Evolutionary conservation across 2,888 invertebrate species (phyloP).

Genomic region (Drosophila gaucha): DNA sequence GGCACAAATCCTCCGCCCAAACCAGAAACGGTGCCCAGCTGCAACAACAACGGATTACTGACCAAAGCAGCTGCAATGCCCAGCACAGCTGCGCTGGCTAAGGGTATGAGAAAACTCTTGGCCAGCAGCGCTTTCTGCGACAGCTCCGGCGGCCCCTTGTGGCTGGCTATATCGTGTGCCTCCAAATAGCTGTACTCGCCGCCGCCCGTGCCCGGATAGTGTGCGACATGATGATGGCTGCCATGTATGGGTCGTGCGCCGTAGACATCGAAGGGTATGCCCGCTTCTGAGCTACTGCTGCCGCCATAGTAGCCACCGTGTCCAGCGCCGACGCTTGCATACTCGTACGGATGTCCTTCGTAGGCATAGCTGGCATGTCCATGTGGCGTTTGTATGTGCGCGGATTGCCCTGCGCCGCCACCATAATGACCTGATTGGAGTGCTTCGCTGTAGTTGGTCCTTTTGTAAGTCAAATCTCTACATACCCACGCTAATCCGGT

Average conservation of each 20-base stretch:
- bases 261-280: conserved; percentile 82
- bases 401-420: conserved; percentile 29
- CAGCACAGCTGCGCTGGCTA: conserved; percentile 92
- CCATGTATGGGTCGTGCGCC: conserved; percentile 61
- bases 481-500: conserved; percentile 81
- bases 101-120: conserved; percentile 88
- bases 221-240: conserved; percentile 38
- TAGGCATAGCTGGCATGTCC: conserved; percentile 56
- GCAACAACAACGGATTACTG: conserved; percentile 91
- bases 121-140: conserved; percentile 81
- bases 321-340: conserved; percentile 62
- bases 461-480: conserved; percentile 1
- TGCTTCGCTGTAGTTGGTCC: not conserved
- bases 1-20: conserved; percentile 85
- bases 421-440: conserved; percentile 68
- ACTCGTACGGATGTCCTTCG: conserved; percentile 70
- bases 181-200: conserved; percentile 76
- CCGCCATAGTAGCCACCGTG: conserved; percentile 78
- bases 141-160: conserved; percentile 75
- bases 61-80: conserved; percentile 93
- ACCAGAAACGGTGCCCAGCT: conserved; percentile 90
- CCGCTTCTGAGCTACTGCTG: conserved; percentile 65
- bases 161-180: conserved; percentile 64
- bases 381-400: conserved; percentile 43
- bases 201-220: conserved; percentile 65